Conservation (phyloP, 2,113 vertebrate genomes). For the Cyprinus carpio region DNA sequence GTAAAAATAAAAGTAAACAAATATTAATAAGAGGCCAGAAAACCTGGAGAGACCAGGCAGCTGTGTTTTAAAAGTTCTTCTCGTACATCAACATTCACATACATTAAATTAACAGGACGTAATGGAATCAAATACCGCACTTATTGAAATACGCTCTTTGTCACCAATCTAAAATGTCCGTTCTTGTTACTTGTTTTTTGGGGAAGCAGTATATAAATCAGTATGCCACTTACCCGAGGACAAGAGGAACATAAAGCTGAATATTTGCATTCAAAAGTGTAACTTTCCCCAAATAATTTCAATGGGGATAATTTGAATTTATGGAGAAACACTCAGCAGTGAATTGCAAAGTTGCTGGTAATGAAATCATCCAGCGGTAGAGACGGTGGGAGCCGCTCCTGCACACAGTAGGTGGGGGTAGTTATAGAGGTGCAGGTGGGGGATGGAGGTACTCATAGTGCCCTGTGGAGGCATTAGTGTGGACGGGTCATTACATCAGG, state of each 20-base stretch:
- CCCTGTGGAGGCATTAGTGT: conserved; percentile 61
- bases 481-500: conserved; percentile 63
- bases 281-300: conserved; percentile 44
- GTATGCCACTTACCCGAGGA: conserved; percentile 30
- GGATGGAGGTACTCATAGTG: conserved; percentile 53
- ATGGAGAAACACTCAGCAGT: conserved; percentile 34
- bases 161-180: not conserved
- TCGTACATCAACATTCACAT: not conserved
- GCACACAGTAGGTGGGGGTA: conserved; percentile 34
- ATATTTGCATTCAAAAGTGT: conserved; percentile 36
- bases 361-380: conserved; percentile 48
- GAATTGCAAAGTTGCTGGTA: conserved; percentile 43
- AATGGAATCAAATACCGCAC: not conserved
- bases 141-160: not conserved
- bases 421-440: conserved; percentile 52
- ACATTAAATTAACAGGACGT: not conserved
- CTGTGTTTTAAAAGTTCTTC: not conserved
- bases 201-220: conserved; percentile 31
- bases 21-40: conserved; percentile 16
- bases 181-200: not conserved
- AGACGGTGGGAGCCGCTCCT: conserved; percentile 40
- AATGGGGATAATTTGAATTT: conserved; percentile 45
- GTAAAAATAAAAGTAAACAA: not conserved
- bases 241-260: conserved; percentile 3
- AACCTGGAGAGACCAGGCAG: not conserved